Conservation (phyloP, 2,797 vertebrate species). For the Sebastes taczanowskii region DNA sequence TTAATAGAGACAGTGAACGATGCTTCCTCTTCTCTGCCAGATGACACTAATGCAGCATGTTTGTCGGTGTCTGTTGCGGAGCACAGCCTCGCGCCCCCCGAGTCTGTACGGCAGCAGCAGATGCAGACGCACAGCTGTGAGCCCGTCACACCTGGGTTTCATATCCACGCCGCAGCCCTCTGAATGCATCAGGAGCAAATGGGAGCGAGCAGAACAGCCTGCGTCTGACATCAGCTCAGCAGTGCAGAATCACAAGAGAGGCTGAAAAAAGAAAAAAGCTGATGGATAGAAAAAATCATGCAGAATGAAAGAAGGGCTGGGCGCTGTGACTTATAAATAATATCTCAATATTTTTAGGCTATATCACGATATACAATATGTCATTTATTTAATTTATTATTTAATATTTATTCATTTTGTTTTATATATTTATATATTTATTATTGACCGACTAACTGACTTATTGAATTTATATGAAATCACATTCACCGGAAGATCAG, state of each 20-base stretch:
- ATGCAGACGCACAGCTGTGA: conserved; percentile 56
- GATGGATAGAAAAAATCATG: background rate
- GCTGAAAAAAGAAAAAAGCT: background rate
- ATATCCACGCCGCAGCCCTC: conserved; percentile 4
- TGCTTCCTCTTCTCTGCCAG: conserved; percentile 13
- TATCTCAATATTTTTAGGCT: too few species aligned
- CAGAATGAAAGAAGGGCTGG: background rate
- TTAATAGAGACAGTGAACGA: conserved; percentile 8
- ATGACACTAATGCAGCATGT: conserved; percentile 34
- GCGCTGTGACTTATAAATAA: too few species aligned
- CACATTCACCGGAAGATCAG: too few species aligned
- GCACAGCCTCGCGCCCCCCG: conserved; percentile 6
- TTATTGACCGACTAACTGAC: too few species aligned
- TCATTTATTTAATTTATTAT: too few species aligned
- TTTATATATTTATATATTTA: too few species aligned
- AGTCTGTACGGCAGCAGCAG: conserved; percentile 41
- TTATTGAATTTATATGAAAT: too few species aligned
- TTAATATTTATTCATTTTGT: too few species aligned
- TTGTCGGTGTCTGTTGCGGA: conserved; percentile 25
- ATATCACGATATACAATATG: too few species aligned
- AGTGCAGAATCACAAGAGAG: background rate
- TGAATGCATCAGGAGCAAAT: conserved; percentile 23
- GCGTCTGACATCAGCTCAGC: conserved; percentile 15
- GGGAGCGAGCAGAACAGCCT: conserved; percentile 15
- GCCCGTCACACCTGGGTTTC: conserved; percentile 57